Evolutionary conservation across 2,888 invertebrate genomes (phyloP).

Genomic region (Drosophila nr. perissopoda): DNA sequence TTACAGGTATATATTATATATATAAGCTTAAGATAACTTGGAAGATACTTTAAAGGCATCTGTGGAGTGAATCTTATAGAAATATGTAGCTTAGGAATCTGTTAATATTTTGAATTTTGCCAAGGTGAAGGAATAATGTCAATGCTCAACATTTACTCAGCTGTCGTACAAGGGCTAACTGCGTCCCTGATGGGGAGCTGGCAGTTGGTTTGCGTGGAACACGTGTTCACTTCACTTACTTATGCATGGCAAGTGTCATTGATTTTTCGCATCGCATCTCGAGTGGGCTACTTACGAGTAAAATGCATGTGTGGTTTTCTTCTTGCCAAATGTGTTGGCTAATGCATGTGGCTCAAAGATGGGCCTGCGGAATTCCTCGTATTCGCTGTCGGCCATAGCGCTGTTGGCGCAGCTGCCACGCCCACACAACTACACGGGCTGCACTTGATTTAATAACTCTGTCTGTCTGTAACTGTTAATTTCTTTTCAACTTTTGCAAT

Average conservation of each 20-base stretch:
- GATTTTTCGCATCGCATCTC: conserved; percentile 19
- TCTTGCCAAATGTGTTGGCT: conserved; percentile 87
- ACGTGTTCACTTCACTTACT: conserved; percentile 15
- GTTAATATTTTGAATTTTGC: neutral
- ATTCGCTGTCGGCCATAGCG: conserved; percentile 95
- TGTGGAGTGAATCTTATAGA: neutral
- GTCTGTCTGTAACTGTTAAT: neutral
- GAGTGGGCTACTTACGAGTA: conserved; percentile 91
- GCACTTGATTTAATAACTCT: neutral
- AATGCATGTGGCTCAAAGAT: conserved; percentile 89
- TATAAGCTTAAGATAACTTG: too few species aligned
- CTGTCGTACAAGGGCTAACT: conserved; percentile 9
- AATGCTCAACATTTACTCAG: conserved; percentile 2
- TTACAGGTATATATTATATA: neutral
- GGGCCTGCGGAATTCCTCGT: conserved; percentile 94
- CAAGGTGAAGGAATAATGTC: neutral
- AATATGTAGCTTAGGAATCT: neutral
- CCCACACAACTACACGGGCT: conserved; percentile 22
- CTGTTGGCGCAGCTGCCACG: conserved; percentile 56
- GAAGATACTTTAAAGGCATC: too few species aligned
- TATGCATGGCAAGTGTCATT: conserved; percentile 6
- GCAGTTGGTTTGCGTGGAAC: neutral
- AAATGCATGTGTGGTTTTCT: conserved; percentile 88
- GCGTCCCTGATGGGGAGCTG: neutral
- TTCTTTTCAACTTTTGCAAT: conserved; percentile 21